Conservation (phyloP, 2,797 vertebrate genomes). For the Syndactyla subalaris region DNA sequence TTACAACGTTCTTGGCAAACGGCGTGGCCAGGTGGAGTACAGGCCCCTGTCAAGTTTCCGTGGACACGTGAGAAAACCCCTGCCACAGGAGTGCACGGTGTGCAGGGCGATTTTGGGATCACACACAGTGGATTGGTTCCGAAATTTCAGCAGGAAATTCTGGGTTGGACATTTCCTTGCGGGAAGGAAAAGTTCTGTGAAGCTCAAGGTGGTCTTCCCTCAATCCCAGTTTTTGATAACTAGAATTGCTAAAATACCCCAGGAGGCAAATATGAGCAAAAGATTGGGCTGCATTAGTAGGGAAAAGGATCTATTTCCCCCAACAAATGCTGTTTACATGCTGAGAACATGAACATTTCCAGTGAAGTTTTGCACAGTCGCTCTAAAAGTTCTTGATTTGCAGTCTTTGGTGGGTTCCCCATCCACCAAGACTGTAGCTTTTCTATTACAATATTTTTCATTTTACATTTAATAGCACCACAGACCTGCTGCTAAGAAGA, state of each 20-base stretch:
- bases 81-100: background rate
- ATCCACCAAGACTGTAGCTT: background rate
- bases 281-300: background rate
- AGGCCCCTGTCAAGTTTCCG: background rate
- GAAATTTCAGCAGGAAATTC: background rate
- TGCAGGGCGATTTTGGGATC: background rate
- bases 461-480: background rate
- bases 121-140: rapidly evolving
- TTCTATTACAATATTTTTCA: background rate
- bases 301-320: background rate
- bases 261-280: background rate
- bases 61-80: background rate
- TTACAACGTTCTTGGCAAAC: background rate
- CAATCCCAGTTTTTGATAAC: background rate
- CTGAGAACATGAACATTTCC: background rate
- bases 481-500: background rate
- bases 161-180: background rate
- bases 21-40: background rate
- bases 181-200: background rate
- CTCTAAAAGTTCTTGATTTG: background rate
- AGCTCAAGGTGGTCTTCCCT: background rate
- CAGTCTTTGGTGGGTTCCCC: background rate
- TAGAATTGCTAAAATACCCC: background rate
- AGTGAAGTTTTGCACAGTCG: background rate
- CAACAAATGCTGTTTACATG: background rate